These are phyloP conservation scores for Meiosimyza decipiens DNA, from an alignment of 2,888 invertebrate species.

Conservation along the genomic window DNA sequence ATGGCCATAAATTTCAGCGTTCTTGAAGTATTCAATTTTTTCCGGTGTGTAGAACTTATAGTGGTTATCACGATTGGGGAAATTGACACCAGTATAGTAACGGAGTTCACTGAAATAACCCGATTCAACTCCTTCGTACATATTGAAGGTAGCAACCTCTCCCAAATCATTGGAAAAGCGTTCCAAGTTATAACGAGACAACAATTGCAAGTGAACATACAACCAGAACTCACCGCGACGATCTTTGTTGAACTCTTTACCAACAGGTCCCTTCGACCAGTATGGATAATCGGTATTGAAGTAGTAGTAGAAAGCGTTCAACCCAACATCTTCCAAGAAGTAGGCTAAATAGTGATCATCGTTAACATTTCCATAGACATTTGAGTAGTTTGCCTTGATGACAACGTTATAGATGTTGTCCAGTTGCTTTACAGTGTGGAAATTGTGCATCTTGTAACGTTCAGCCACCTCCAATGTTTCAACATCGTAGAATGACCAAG, in stretches of 20 bases:
- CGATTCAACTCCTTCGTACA: constrained; percentile 70
- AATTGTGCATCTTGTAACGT: constrained; percentile 71
- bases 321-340: constrained; percentile 81
- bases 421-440: constrained; percentile 68
- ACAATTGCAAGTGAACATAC: constrained; percentile 68
- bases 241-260: constrained; percentile 56
- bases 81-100: constrained; percentile 74
- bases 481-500: constrained; percentile 73
- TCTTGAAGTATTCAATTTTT: constrained; percentile 55
- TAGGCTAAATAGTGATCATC: constrained; percentile 75
- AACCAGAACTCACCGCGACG: constrained; percentile 68
- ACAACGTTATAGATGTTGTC: constrained; percentile 70
- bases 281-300: constrained; percentile 76
- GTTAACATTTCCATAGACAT: constrained; percentile 70
- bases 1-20: constrained; percentile 69
- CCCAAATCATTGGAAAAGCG: constrained; percentile 77
- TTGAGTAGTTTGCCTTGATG: constrained; percentile 77
- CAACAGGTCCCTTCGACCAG: constrained; percentile 73
- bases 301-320: constrained; percentile 79
- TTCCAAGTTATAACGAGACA: constrained; percentile 69
- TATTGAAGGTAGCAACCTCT: constrained; percentile 73
- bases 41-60: constrained; percentile 67
- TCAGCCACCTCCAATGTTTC: constrained; percentile 69
- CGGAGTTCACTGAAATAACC: constrained; percentile 75
- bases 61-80: constrained; percentile 73